A percentile compares a stretch with the other conserved stretches of the same genome.
phyloP scores from a whole-genome alignment of 2,888 invertebrate genomes.

The Drosophila rellima region DNA sequence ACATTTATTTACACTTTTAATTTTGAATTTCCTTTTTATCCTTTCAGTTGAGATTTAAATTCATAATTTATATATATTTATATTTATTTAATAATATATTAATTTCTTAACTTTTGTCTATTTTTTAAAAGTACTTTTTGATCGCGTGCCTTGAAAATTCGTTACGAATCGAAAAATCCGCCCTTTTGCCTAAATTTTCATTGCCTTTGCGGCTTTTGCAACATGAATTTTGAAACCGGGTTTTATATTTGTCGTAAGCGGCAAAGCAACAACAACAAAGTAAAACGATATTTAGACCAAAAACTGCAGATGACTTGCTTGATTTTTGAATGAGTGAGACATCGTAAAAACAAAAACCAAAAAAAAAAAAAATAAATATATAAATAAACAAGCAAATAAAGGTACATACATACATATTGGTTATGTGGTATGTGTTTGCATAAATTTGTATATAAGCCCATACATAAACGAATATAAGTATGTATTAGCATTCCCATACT shows the following conservation, averaged over 20 bases:
- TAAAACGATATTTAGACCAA: constrained; percentile 61
- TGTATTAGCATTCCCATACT: constrained; percentile 43
- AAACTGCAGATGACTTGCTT: constrained; percentile 69
- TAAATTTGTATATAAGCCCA: constrained; percentile 33
- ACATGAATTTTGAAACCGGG: constrained; percentile 57
- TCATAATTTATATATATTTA: no score
- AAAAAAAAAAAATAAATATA: constrained; percentile 13
- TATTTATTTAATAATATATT: no score
- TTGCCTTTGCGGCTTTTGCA: constrained; percentile 64
- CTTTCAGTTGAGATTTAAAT: no score
- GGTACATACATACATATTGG: constrained; percentile 1
- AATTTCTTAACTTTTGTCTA: no score
- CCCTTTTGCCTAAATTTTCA: constrained; percentile 48
- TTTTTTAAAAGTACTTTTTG: constrained; percentile 1
- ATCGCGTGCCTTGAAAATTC: constrained; percentile 48
- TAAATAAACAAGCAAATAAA: constrained; percentile 9
- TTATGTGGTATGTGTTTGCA: constrained; percentile 10
- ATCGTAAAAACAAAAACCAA: constrained; percentile 40
- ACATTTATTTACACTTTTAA: not conserved
- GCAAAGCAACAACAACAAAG: constrained; percentile 44
- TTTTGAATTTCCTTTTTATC: no score
- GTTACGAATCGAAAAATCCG: constrained; percentile 36
- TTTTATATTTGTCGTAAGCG: constrained; percentile 47
- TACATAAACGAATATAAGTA: not conserved
- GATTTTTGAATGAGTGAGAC: constrained; percentile 60